Percentiles rank a stretch among this genome's conserved stretches.
Conservation (phyloP, 2,797 vertebrate species). For the Pogonophryne albipinna region DNA sequence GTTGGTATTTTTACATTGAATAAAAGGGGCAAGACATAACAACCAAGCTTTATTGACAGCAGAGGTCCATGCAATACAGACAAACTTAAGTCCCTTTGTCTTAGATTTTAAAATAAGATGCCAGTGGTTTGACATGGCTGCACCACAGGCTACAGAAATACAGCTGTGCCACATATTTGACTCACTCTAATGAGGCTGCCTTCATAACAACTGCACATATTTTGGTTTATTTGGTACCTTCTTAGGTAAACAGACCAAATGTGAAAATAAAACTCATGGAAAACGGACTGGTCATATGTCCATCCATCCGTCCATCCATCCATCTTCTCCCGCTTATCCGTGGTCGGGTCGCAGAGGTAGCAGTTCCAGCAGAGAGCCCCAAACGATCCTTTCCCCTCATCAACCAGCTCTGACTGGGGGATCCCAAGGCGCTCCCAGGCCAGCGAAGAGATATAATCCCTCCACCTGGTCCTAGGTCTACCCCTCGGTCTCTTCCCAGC, state of each 20-base stretch:
- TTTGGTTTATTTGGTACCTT: conserved; percentile 53
- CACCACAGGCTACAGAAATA: conserved; percentile 54
- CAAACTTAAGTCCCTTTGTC: conserved; percentile 12
- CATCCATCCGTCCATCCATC: neutral
- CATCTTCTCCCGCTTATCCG: no score
- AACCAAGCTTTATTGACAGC: conserved; percentile 13
- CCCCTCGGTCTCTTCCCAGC: no score
- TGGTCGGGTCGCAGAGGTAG: no score
- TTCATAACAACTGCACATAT: conserved; percentile 44
- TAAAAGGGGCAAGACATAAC: conserved; percentile 1
- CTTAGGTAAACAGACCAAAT: conserved; percentile 51
- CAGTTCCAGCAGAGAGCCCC: no score
- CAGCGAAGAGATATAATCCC: no score
- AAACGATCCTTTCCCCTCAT: no score
- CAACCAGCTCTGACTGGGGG: no score
- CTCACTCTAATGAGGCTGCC: conserved; percentile 55
- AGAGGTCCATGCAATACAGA: conserved; percentile 9
- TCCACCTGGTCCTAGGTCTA: no score
- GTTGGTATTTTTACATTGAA: conserved; percentile 20
- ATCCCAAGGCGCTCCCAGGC: no score
- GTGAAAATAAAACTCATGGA: conserved; percentile 29
- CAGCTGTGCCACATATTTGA: conserved; percentile 62
- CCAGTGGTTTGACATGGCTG: conserved; percentile 61
- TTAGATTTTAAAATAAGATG: conserved; percentile 39
- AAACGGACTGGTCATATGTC: neutral